Evolutionary conservation across 2,113 vertebrate species (phyloP).

Genomic region (Pyxicephalus adspersus): DNA sequence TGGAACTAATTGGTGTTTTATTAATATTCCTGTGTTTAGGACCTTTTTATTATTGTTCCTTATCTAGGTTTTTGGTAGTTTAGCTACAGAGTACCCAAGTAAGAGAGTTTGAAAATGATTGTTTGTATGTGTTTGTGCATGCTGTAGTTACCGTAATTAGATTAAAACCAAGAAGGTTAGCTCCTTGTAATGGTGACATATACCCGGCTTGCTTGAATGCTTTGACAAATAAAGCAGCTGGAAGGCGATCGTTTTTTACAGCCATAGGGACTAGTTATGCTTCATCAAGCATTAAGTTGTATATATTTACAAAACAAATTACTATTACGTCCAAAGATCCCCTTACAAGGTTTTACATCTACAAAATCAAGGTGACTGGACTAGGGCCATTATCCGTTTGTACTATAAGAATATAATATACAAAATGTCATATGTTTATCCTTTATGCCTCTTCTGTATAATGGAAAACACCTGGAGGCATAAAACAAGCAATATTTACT

Average conservation of each 20-base stretch:
- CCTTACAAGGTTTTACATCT: neutral
- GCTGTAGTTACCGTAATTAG: slow-evolving; percentile 18
- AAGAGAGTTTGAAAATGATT: no score
- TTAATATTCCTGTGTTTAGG: no score
- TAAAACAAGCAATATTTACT: slow-evolving; percentile 6
- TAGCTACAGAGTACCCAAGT: no score
- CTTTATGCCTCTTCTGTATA: slow-evolving; percentile 1
- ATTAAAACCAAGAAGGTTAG: neutral
- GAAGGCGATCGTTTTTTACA: slow-evolving; percentile 23
- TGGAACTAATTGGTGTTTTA: no score
- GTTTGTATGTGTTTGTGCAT: no score
- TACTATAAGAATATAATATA: neutral
- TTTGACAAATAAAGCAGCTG: slow-evolving; percentile 18
- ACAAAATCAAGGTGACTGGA: neutral
- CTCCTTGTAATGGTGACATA: slow-evolving; percentile 10
- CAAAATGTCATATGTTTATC: neutral
- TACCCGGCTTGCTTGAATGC: neutral
- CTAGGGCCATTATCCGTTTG: neutral
- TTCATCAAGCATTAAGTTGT: slow-evolving; percentile 15
- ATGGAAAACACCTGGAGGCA: neutral
- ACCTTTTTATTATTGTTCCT: no score
- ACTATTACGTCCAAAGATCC: neutral
- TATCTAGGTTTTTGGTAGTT: no score
- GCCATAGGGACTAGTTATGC: slow-evolving; percentile 7
- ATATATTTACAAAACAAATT: slow-evolving; percentile 18